These are phyloP conservation scores for roundworm (Caenorhabditis elegans) DNA, from an alignment of 1,140 invertebrate genomes.

Conservation along the genomic window WBcel235 BX284602.5:10827501-10828000, in stretches of 20 bases:
- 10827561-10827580: background rate
- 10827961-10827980: slow-evolving; percentile 63
- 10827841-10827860: too few relatives aligned
- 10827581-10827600: background rate
- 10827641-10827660: background rate
- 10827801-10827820: background rate
- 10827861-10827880: background rate
- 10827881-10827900: slow-evolving; percentile 22
- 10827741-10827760: too few relatives aligned
- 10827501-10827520: background rate
- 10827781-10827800: too few relatives aligned
- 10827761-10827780: background rate
- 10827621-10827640: background rate
- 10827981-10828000: slow-evolving; percentile 64
- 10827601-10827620: background rate
- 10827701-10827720: too few relatives aligned
- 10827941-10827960: slow-evolving; percentile 66
- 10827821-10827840: background rate
- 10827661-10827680: background rate
- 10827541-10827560: background rate
- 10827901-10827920: slow-evolving; percentile 52
- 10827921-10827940: slow-evolving; percentile 65
- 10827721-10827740: too few relatives aligned
- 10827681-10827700: background rate
- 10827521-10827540: background rate